Percentiles rank a stretch among this genome's conserved stretches.
Evolutionary conservation across 2,888 invertebrate genomes (phyloP).

Genomic region (Drosophila buzzatii): DNA sequence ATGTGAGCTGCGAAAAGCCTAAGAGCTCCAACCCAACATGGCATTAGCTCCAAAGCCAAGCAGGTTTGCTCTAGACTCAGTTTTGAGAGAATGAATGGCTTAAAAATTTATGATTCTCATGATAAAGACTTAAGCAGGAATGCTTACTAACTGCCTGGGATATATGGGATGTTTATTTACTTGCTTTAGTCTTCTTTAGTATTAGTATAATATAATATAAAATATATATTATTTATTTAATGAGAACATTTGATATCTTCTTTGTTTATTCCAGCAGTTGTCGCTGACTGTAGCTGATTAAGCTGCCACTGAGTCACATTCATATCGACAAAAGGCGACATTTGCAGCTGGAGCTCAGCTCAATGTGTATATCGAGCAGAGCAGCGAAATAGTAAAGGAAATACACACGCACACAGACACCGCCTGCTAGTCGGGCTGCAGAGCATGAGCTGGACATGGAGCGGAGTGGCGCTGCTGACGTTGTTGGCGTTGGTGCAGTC

Average conservation of each 20-base stretch:
- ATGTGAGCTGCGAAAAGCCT: not conserved
- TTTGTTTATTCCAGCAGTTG: conserved; percentile 3
- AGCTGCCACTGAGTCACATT: conserved; percentile 40
- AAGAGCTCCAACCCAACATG: not conserved
- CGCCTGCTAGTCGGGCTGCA: conserved; percentile 33
- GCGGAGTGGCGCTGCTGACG: conserved; percentile 19
- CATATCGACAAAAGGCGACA: conserved; percentile 8
- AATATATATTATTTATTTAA: not conserved
- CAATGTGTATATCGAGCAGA: conserved; percentile 18
- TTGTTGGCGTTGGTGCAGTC: conserved; percentile 13
- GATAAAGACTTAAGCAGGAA: too few relatives aligned
- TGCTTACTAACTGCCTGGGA: too few relatives aligned
- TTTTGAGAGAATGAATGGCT: too few relatives aligned
- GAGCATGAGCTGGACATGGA: conserved; percentile 39
- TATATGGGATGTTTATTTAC: too few relatives aligned
- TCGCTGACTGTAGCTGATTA: conserved; percentile 12
- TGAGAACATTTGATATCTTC: not conserved
- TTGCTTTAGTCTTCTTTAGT: too few relatives aligned
- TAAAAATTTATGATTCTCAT: not conserved
- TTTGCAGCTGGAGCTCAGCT: conserved; percentile 16
- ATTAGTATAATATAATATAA: too few relatives aligned
- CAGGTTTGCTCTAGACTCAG: not conserved
- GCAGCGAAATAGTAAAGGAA: not conserved
- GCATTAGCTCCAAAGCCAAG: not conserved
- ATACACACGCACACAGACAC: not conserved